Evolutionary conservation across 2,113 vertebrate species (phyloP).

Genomic region (Psilopsiagon aymara): DNA sequence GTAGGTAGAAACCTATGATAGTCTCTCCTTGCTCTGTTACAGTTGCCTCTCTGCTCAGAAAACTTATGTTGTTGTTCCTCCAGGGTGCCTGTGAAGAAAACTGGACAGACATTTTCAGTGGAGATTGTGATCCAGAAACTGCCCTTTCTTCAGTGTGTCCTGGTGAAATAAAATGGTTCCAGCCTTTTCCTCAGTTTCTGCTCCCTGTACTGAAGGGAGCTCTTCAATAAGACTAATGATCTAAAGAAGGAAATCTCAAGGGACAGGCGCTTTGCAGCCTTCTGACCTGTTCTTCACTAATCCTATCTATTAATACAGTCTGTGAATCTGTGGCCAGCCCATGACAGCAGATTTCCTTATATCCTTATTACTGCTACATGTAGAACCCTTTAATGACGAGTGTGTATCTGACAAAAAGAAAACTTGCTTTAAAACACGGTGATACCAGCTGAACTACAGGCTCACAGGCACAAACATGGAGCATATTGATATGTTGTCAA

Average conservation of each 20-base stretch:
- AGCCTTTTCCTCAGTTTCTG: constrained; percentile 17
- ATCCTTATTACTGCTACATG: neutral
- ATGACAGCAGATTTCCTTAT: constrained; percentile 13
- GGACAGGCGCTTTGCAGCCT: constrained; percentile 52
- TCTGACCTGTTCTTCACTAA: constrained; percentile 66
- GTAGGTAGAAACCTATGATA: constrained; percentile 82
- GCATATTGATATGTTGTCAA: neutral
- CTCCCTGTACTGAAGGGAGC: neutral
- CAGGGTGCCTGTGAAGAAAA: constrained; percentile 81
- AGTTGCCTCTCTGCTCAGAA: constrained; percentile 77
- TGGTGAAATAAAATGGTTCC: neutral
- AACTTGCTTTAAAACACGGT: neutral
- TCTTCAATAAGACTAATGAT: constrained; percentile 35
- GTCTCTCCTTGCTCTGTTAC: constrained; percentile 84
- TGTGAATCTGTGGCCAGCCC: neutral
- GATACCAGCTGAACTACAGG: neutral
- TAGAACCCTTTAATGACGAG: neutral
- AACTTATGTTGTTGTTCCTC: constrained; percentile 86
- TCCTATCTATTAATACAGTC: constrained; percentile 67
- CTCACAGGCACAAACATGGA: neutral
- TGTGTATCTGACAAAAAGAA: neutral
- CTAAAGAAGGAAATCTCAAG: constrained; percentile 62
- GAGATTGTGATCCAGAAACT: neutral
- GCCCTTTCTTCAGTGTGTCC: constrained; percentile 9
- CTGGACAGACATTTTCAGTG: constrained; percentile 77